Base-by-base conservation (phyloP, 2,888 invertebrate genomes). In the Noctua fimbriata region DNA sequence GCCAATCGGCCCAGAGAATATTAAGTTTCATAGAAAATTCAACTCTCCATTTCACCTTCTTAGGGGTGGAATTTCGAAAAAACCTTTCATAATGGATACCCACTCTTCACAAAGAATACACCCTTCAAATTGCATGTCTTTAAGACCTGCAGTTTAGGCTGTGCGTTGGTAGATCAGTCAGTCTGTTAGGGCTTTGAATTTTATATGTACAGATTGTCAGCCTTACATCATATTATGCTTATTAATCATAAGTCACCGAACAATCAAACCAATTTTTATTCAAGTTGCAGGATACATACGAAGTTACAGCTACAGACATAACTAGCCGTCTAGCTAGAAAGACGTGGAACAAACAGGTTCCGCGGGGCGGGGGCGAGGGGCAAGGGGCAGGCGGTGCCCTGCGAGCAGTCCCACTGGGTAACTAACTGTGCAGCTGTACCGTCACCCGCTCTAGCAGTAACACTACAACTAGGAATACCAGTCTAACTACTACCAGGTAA, bases 341-440 rank as follows among this genome's bases (percentile, higher is more conserved):
- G 41, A 41, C 67, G 44, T 36, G 52, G 52, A 60, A 28, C 32
- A 69, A 70, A 63, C 83, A 32, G 69, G 86, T 76, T 76, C 24
- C 41, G 74, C 32, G 69, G 36, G 52, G 44, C 1, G 65, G 2
- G 58, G 18, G 16, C 10, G 36, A 1, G 5, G 66, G 36, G 9
- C 16, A 1, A 4, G 21, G 69, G 32, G 52, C 65, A 32, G 44
- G 44, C 14, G 28, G 14, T 41, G 73, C 70, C 70, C 77, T 76
- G 82, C 58, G 5, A 32, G 47, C 65, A 65, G 58, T 10, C n/a
- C 28, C 55, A 3, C 66, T 41, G 2, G 77, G 4, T 69, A 81
- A 78, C 84, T 69, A 84, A 78, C 84, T 66, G 84, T 83, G 66
- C 65, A 78, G n/a, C 5, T 16, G 21, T 18, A 65, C 36, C 0